Conservation (phyloP, 2,888 invertebrate genomes). For the Omphaloscelis lunosa region DNA sequence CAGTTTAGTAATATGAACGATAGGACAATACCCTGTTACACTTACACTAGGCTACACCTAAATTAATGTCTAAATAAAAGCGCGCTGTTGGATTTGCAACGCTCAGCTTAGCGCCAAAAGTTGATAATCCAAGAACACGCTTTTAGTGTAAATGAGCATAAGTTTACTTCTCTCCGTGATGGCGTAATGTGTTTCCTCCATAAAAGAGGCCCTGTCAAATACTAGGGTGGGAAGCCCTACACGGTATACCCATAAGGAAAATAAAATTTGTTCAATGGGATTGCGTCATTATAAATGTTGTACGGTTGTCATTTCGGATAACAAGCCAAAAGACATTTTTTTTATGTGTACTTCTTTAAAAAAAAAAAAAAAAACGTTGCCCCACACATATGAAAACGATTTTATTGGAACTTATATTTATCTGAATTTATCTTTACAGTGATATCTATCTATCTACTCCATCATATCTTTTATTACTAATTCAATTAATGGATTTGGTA, state of each 20-base stretch:
- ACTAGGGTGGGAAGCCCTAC: too few species aligned
- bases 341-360: too few species aligned
- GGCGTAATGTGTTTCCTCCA: background rate
- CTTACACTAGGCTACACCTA: background rate
- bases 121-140: background rate
- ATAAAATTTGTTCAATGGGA: background rate
- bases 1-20: background rate
- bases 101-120: too few species aligned
- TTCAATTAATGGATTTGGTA: background rate
- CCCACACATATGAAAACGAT: background rate
- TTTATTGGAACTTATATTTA: background rate
- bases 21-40: background rate
- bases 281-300: background rate
- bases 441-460: background rate
- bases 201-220: background rate
- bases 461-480: background rate
- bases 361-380: too few species aligned
- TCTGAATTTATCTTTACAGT: conserved; percentile 5
- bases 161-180: background rate
- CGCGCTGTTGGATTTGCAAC: background rate
- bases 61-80: background rate
- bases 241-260: background rate
- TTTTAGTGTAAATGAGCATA: too few species aligned
- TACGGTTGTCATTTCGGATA: background rate
- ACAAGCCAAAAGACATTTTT: background rate